Evolutionary conservation across 2,888 invertebrate genomes (phyloP), one percentile per base, ranked within the genome.

Genomic region (Lasioglossum malachurum): DNA sequence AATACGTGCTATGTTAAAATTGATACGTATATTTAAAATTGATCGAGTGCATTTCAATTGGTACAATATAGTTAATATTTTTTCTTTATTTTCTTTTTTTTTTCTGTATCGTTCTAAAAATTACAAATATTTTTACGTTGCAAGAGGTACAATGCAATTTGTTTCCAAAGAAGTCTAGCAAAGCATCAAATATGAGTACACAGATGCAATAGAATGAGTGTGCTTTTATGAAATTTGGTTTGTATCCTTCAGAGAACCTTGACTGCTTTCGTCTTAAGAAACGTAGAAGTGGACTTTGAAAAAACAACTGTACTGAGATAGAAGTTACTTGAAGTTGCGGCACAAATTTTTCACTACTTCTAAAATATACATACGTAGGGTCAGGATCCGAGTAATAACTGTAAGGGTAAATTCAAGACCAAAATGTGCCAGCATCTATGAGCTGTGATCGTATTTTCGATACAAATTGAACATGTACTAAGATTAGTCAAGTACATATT

Each of bases 381-480:
- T 89, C 80, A 87, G 91, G 90, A 88, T 88, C 83, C 87, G 86
- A 86, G 87, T 91, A 84, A 88, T 78, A 83, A 87, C 75, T 89
- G 31, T 87, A 84, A 89, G 87, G 77, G 78, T 83, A 92, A 84
- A 87, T 80, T 87, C 73, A 89, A 88, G 85, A 91, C 80, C 84
- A 84, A 91, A 89, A 90, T 86, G 90, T 91, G 92, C 92, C 92
- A 89, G 86, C 89, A 80, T 89, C 78, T 82, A 76, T 89, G 83
- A 90, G 75, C 75, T 86, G 49, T 87, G 83, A 79, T 87, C 75
- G 84, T 83, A 82, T 89, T 87, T 87, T 77, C 82, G 82, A 85
- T 88, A 46, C 75, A 46, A 88, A 82, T 83, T 82, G 72, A 82
- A 78, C 77, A 75, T 86, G 80, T 75, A 81, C 83, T 84, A 82